These are phyloP conservation scores for Madoqua kirkii DNA, from an alignment of 2,113 vertebrate species.

Conservation along the genomic window DNA sequence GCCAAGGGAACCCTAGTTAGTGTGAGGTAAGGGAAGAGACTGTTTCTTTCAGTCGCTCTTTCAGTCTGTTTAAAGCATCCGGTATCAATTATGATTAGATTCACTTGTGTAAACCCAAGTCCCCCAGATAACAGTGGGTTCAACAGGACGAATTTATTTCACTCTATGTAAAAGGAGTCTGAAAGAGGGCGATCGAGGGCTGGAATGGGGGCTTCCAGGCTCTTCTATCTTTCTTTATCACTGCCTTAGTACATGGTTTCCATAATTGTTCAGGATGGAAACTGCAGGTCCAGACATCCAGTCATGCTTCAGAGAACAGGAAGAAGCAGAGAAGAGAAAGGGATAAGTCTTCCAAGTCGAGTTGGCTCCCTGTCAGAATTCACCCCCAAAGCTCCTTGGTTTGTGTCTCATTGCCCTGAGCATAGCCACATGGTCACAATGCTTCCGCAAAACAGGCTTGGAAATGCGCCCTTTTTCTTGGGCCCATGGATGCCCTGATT, in stretches of 20 bases:
- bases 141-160: neutral
- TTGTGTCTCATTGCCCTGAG: neutral
- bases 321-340: neutral
- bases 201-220: neutral
- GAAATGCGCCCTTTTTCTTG: neutral
- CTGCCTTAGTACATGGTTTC: neutral
- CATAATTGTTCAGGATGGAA: neutral
- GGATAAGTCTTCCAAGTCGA: neutral
- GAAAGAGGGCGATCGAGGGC: neutral
- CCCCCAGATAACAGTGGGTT: neutral
- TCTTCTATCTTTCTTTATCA: neutral
- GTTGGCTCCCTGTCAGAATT: neutral
- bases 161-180: neutral
- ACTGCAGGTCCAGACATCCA: neutral
- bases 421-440: neutral
- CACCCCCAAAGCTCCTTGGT: neutral
- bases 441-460: neutral
- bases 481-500: neutral
- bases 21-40: neutral
- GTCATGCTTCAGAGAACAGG: neutral
- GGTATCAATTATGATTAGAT: neutral
- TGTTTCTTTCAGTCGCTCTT: neutral
- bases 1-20: neutral
- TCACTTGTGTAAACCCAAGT: neutral
- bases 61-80: neutral